Evolutionary conservation across 2,888 invertebrate species (phyloP), one percentile per base, ranked within the genome.

Genomic region (Glaucopsyche alexis): DNA sequence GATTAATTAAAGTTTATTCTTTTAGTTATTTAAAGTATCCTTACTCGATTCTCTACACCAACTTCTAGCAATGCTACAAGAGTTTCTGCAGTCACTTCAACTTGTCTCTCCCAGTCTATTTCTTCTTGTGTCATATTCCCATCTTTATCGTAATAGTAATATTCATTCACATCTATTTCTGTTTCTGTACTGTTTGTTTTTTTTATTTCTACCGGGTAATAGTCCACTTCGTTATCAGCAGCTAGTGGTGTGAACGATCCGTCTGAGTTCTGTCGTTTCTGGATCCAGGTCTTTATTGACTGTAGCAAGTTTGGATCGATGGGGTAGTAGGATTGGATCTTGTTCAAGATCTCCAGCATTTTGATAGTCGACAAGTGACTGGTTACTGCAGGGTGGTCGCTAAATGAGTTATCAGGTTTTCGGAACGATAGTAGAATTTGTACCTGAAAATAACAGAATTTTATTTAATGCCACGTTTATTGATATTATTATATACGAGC

Each of bases 361-460:
- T 93, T 91, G 3, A 95, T 93, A 0, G 95, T 95, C 0, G 94
- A 93, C 75, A 94, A 84, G 77, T 95, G 95, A 77, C 95, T 95
- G 74, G 94, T 94, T 81, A 95, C 90, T 79, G 94, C 94, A 75
- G 94, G 95, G 76, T 95, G 95, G 74, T 95, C 95, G 74, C 95
- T 95, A 82, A 95, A 95, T 0, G 95, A 95, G 78, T 94, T 94
- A 82, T 95, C 95, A n/a, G 85, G 91, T 82, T 94, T 95, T 9
- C 94, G 91, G 84, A 95, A 95, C 0, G 94, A 94, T 1, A 95
- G 84, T 7, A 95, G 89, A 0, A 94, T 89, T 88, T 95, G 95
- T 2, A 95, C 94, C 94, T 94, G 87, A 40, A 89, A 84, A 65
- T 47, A 50, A 38, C 50, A 55, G 47, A 38, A n/a, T 0, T 4